Percentiles rank a stretch among this genome's conserved stretches.
These are phyloP conservation scores for Brachymystax lenok DNA, from an alignment of 2,797 vertebrate genomes.

Conservation along the genomic window DNA sequence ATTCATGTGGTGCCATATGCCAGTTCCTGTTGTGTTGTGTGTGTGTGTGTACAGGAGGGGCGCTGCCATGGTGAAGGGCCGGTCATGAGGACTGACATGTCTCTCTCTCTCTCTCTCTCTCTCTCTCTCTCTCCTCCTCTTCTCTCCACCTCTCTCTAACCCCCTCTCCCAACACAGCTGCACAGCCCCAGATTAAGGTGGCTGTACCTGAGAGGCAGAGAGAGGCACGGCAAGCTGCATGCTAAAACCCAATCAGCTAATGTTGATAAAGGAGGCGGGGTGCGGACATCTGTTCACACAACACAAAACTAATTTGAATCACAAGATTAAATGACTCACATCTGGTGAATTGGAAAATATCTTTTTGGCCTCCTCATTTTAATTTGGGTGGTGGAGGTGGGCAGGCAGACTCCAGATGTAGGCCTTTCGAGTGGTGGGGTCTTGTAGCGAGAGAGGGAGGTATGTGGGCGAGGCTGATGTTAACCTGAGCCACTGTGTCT, in stretches of 20 bases:
- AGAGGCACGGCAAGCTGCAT: conserved; percentile 73
- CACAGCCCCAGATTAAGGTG: conserved; percentile 77
- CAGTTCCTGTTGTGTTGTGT: neutral
- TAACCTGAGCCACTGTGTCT: neutral
- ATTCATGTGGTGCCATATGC: conserved; percentile 2
- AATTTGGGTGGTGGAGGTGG: conserved; percentile 66
- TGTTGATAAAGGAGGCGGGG: conserved; percentile 84
- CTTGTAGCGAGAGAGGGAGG: conserved; percentile 18
- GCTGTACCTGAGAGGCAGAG: conserved; percentile 82
- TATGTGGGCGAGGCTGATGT: neutral
- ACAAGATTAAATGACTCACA: conserved; percentile 83
- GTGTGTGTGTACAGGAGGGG: neutral
- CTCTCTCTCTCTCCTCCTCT: neutral
- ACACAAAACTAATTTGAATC: conserved; percentile 84
- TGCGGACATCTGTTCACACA: conserved; percentile 85
- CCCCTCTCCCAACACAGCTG: conserved; percentile 71
- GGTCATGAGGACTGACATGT: neutral
- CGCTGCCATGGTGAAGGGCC: neutral
- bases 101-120: neutral
- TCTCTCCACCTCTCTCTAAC: conserved; percentile 51
- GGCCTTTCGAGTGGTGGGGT: conserved; percentile 54
- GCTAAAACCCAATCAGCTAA: conserved; percentile 85
- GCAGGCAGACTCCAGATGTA: conserved; percentile 62
- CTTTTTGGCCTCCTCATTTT: conserved; percentile 75
- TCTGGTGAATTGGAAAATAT: conserved; percentile 82